A percentile compares a stretch with the other conserved stretches of the same genome.
Conservation (phyloP, 2,113 vertebrate species). For the Opisthocomus hoazin region DNA sequence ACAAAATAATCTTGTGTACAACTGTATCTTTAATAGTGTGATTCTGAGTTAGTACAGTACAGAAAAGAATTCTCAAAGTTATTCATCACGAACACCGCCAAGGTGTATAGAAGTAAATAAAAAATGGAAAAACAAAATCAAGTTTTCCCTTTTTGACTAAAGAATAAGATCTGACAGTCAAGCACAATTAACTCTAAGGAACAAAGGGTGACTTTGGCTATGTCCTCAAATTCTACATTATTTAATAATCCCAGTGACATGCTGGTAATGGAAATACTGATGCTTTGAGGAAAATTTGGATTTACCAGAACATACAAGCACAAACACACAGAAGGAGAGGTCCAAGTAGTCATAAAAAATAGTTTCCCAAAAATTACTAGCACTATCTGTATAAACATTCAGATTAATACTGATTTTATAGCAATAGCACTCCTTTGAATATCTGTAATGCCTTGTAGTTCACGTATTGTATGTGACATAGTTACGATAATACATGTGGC, state of each 20-base stretch:
- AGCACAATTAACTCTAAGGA: not conserved
- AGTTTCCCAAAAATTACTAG: not conserved
- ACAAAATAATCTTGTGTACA: not conserved
- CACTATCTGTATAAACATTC: not conserved
- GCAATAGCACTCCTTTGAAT: not conserved
- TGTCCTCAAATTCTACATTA: not conserved
- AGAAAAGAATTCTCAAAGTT: not conserved
- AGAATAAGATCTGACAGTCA: not conserved
- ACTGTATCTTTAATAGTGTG: not conserved
- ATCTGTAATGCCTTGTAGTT: not conserved
- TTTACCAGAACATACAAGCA: not conserved
- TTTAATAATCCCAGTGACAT: not conserved
- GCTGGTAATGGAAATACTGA: not conserved
- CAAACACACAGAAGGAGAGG: not conserved
- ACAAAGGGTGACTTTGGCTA: not conserved
- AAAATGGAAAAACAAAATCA: not conserved
- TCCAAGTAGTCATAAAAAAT: not conserved
- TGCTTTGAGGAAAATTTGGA: not conserved
- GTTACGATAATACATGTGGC: not conserved
- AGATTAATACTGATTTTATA: not conserved
- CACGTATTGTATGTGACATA: not conserved
- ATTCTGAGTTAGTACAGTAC: not conserved
- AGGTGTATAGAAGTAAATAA: not conserved
- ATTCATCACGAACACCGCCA: not conserved
- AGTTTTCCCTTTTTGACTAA: not conserved